phyloP scores from a whole-genome alignment of 2,797 vertebrate genomes.

The Microctenopoma stevenorrisi region DNA sequence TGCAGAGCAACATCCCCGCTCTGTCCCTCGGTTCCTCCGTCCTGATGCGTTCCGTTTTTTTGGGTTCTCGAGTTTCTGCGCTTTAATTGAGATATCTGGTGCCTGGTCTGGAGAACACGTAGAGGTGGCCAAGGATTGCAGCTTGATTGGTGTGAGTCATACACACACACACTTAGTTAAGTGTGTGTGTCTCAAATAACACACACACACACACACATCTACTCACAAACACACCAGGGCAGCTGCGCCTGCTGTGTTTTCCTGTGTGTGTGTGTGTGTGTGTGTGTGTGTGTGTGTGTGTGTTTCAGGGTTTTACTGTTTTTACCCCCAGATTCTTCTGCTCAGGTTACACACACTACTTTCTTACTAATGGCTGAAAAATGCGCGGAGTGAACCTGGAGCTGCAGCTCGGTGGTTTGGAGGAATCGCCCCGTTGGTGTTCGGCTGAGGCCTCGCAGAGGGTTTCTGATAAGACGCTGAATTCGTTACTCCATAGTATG shows the following conservation, averaged over 20 bases:
- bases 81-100: constrained; percentile 80
- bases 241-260: no score
- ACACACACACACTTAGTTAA: background rate
- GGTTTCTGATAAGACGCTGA: background rate
- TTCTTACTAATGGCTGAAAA: constrained; percentile 66
- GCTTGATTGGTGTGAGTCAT: constrained; percentile 66
- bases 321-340: constrained; percentile 51
- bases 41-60: constrained; percentile 48
- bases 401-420: constrained; percentile 34
- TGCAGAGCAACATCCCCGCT: constrained; percentile 64
- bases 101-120: constrained; percentile 74
- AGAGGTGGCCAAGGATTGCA: constrained; percentile 65
- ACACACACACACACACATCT: no score
- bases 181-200: constrained; percentile 62
- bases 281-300: background rate
- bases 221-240: no score
- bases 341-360: constrained; percentile 68
- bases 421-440: constrained; percentile 42
- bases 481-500: no score
- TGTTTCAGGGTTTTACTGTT: constrained; percentile 39
- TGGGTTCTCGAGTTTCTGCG: constrained; percentile 65
- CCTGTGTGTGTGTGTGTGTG: background rate
- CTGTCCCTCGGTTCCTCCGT: constrained; percentile 45
- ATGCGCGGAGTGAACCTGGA: constrained; percentile 58
- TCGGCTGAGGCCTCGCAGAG: constrained; percentile 47